Conservation (phyloP, 2,113 vertebrate species). For the Buteo buteo region DNA sequence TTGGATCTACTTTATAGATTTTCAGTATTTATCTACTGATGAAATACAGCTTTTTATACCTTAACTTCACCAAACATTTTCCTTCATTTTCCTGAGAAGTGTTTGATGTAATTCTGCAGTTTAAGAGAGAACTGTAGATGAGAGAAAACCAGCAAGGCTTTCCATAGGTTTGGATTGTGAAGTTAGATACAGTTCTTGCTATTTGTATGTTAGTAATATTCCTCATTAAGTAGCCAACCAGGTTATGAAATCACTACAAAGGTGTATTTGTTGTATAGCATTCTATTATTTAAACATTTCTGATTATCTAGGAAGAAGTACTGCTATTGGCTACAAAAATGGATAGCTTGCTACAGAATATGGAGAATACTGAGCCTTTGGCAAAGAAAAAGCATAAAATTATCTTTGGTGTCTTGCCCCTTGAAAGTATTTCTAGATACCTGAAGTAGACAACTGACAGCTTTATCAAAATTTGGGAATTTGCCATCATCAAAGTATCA, state of each 20-base stretch:
- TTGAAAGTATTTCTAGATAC: not conserved
- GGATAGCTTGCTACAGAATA: not conserved
- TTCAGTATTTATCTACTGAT: not conserved
- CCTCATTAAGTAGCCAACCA: not conserved
- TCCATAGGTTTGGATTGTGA: not conserved
- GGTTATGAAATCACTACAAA: not conserved
- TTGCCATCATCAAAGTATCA: not conserved
- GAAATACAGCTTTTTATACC: not conserved
- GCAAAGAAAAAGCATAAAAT: conserved; percentile 4
- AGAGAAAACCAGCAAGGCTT: not conserved
- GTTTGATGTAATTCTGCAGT: not conserved
- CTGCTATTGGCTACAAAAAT: not conserved
- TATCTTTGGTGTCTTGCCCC: not conserved
- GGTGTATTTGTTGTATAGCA: not conserved
- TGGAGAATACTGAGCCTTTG: not conserved
- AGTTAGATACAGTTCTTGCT: not conserved
- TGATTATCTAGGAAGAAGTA: not conserved
- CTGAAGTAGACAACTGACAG: not conserved
- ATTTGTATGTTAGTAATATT: not conserved
- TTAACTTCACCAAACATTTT: not conserved
- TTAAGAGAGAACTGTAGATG: not conserved
- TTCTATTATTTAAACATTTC: not conserved
- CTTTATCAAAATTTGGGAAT: conserved; percentile 17
- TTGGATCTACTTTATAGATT: not conserved
- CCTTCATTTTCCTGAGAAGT: not conserved